phyloP scores from a whole-genome alignment of 2,113 vertebrate genomes.

The Coptodon rendalli region DNA sequence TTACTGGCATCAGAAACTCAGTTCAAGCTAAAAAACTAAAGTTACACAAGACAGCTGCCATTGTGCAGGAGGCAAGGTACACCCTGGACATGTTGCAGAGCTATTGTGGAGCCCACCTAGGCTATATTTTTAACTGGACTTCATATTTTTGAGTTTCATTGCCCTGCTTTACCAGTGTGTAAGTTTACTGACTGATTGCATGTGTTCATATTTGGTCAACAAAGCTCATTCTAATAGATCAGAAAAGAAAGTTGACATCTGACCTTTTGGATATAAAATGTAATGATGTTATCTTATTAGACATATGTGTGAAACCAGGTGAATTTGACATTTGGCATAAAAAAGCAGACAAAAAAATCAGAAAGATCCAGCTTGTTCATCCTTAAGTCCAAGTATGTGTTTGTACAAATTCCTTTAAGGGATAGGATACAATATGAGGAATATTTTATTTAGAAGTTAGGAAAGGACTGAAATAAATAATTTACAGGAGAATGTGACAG shows the following conservation, averaged over 20 bases:
- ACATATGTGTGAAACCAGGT: neutral
- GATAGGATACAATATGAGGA: neutral
- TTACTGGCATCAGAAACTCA: neutral
- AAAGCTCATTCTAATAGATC: neutral
- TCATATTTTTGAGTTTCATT: neutral
- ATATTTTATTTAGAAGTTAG: neutral
- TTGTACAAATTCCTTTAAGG: neutral
- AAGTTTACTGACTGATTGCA: neutral
- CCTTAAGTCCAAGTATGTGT: neutral
- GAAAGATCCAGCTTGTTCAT: neutral
- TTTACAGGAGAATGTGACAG: neutral
- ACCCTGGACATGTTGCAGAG: neutral
- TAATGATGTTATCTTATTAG: neutral
- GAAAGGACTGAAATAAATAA: neutral
- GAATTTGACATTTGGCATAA: neutral
- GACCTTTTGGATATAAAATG: neutral
- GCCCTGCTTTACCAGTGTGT: neutral
- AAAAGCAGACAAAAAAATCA: neutral
- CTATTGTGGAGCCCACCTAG: neutral
- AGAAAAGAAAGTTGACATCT: neutral
- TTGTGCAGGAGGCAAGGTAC: neutral
- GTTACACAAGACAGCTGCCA: neutral
- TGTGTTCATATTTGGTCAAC: neutral
- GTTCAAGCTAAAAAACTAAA: neutral
- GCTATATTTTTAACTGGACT: neutral